Conservation (phyloP, 2,113 vertebrate species). For the Urocolius indicus region DNA sequence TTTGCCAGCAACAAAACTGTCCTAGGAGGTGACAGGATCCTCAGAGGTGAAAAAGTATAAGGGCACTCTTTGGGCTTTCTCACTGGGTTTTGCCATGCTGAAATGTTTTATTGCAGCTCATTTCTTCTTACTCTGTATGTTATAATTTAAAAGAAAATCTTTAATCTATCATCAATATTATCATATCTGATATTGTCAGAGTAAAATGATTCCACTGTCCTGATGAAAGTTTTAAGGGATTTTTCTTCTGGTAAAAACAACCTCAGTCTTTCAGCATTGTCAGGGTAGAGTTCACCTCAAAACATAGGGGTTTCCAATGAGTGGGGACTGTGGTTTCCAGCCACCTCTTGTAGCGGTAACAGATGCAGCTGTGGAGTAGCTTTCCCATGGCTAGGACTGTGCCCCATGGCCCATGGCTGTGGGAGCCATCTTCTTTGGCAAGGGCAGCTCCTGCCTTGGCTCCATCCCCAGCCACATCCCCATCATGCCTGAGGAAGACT, state of each 20-base stretch:
- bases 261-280: not conserved
- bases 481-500: not conserved
- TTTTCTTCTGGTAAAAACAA: not conserved
- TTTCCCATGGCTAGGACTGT: fast-evolving
- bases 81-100: not conserved
- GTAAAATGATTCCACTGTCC: not conserved
- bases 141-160: not conserved
- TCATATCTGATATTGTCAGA: not conserved
- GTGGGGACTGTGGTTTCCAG: not conserved
- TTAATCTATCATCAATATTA: not conserved
- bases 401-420: fast-evolving
- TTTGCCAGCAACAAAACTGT: not conserved
- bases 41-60: not conserved
- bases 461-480: not conserved
- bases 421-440: not conserved
- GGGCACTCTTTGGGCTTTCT: not conserved
- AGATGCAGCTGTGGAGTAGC: not conserved
- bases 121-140: not conserved
- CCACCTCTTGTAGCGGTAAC: fast-evolving
- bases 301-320: not conserved
- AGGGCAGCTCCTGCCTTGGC: not conserved
- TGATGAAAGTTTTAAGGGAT: not conserved
- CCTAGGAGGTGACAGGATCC: not conserved
- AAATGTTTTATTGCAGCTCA: not conserved
- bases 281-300: not conserved